phyloP scores from a whole-genome alignment of 2,113 vertebrate genomes.

The Sus scrofa region T2T-Sscrofa CM000824.6:174956001-174956500 shows the following conservation, averaged over 20 bases:
- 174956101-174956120: not conserved
- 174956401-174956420: not conserved
- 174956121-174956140: not conserved
- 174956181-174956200: not conserved
- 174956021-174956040: not conserved
- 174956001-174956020: not conserved
- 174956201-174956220: not conserved
- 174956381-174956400: not conserved
- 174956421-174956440: not conserved
- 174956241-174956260: not conserved
- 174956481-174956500: not conserved
- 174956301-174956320: not conserved
- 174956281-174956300: not conserved
- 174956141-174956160: not conserved
- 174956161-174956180: not conserved
- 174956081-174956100: slow-evolving; percentile 20
- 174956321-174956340: not conserved
- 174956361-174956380: not conserved
- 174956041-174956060: not conserved
- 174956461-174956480: not conserved
- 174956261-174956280: not conserved
- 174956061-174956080: not conserved
- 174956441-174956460: not conserved
- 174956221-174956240: not conserved
- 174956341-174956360: not conserved